Evolutionary conservation across 1,140 invertebrate species (phyloP), one percentile per base, ranked within the genome.

Genomic region (Ceratina calcarata): DNA sequence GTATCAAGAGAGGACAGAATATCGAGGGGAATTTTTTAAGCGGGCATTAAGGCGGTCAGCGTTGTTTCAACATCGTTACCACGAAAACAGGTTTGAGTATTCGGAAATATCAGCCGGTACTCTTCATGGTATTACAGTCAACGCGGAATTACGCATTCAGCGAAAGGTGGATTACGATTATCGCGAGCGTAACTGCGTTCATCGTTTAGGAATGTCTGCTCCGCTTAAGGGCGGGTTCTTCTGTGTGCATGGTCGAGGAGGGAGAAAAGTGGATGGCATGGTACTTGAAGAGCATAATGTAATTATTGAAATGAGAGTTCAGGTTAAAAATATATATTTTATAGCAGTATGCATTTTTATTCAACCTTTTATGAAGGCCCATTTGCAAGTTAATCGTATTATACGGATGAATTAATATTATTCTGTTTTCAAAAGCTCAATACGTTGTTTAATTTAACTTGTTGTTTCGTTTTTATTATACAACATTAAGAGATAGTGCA

Each of bases 91-190:
- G 66, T 77, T 77, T 77, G 18, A 22, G 66, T 49, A 69, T 77
- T 71, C 53, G 61, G 15, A 71, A 71, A 69, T 69, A 69, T 76
- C 69, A 7, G 55, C 6, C 3, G 20, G 15, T 27, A 13, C 32
- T 16, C 22, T 49, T 37, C 4, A 10, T 18, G 53, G 51, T 55
- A 32, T 70, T 67, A 67, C 12, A 24, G 32, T 27, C 32, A 15
- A 76, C 24, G 32, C 62, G 20, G 53, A 75, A 61, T 77, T 51
- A 69, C 51, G 60, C 55, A 69, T 49, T 57, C 55, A 58, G 45
- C 37, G 55, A 45, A 45, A 77, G 69, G 66, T 77, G 66, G 75
- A 77, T 77, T 77, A 77, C 66, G 75, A 77, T 77, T 70, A 77
- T 70, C 74, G 22, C 45, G 32, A 66, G 45, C 37, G 15, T 27